These are phyloP conservation scores for Phoeniculus purpureus DNA, from an alignment of 2,797 vertebrate species.

Conservation along the genomic window DNA sequence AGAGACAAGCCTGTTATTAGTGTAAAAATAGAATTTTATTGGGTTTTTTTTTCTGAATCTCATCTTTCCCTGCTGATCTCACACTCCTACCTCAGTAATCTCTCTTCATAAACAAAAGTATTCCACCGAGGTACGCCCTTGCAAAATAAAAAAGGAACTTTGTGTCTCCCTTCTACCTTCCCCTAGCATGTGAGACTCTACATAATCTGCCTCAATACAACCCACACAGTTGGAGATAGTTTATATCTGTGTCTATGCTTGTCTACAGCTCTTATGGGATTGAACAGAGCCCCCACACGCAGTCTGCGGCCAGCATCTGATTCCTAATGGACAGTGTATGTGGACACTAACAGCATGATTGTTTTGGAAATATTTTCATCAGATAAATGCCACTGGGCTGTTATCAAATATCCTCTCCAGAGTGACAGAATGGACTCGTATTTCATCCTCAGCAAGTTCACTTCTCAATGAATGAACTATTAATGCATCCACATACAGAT, in stretches of 20 bases:
- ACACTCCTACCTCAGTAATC: background rate
- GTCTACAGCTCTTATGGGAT: background rate
- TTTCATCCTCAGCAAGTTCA: background rate
- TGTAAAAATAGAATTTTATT: background rate
- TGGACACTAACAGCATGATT: background rate
- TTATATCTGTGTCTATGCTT: background rate
- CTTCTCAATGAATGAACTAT: background rate
- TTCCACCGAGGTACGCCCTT: background rate
- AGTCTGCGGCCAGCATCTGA: background rate
- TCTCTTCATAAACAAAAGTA: background rate
- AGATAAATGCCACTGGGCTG: background rate
- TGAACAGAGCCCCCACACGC: background rate
- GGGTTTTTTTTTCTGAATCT: background rate
- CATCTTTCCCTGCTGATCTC: background rate
- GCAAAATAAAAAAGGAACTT: background rate
- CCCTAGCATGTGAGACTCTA: background rate
- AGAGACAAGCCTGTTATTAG: background rate
- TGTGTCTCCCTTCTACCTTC: background rate
- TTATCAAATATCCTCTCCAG: background rate
- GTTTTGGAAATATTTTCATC: background rate
- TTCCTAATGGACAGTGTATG: background rate
- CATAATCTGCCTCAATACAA: background rate
- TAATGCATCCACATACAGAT: background rate
- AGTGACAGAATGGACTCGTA: background rate
- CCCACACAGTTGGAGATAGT: background rate